A percentile compares a stretch with the other conserved stretches of the same genome.
phyloP scores from a whole-genome alignment of 2,797 vertebrate genomes.

The Falco columbarius region DNA sequence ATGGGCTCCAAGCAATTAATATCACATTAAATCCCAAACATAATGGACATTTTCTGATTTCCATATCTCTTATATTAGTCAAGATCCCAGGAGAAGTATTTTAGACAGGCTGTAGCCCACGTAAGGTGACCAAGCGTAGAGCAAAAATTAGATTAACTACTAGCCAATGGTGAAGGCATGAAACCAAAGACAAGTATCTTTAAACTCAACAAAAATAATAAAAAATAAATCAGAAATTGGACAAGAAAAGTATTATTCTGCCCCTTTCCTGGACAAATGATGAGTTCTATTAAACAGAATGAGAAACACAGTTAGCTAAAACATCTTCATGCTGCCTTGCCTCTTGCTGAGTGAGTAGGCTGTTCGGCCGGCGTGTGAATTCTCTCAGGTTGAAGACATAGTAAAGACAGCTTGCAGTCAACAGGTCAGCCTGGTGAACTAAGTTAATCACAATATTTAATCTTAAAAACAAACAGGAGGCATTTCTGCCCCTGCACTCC shows the following conservation, averaged over 20 bases:
- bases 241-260: background rate
- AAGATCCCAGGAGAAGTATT: background rate
- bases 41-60: background rate
- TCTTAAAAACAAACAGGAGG: background rate
- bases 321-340: background rate
- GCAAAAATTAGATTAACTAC: background rate
- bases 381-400: background rate
- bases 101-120: background rate
- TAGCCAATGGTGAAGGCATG: background rate
- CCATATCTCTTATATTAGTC: background rate
- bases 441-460: background rate
- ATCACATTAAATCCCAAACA: background rate
- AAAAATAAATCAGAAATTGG: background rate
- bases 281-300: background rate
- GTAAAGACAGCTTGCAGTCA: background rate
- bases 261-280: background rate
- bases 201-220: background rate
- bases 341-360: background rate
- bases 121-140: background rate
- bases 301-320: background rate
- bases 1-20: background rate
- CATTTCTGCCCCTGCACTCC: background rate
- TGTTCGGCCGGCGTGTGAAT: background rate
- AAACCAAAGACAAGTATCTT: background rate
- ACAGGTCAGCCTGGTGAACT: background rate